Base-by-base conservation (phyloP, 2,888 invertebrate species). In the Lottia gigantea region DNA sequence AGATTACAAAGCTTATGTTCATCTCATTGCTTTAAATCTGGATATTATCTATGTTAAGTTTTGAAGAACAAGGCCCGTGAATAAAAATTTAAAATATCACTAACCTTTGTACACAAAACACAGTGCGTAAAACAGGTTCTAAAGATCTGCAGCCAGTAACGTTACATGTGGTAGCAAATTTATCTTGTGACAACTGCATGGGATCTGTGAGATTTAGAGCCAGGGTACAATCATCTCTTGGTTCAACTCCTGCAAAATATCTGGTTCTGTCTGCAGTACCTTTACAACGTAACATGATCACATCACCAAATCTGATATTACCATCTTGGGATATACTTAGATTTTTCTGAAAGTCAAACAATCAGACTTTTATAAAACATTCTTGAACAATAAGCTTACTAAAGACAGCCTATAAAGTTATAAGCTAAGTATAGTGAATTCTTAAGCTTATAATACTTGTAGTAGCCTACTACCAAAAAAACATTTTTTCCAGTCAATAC, bases 221-320 rank as follows among this genome's bases (percentile, higher is more conserved):
- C 46, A 88, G 74, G 40, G 77, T 76, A 63, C 80, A 80, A 40
- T 79, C 79, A 47, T 76, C 74, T 70, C 88, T 77, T 0, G 85
- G 83, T 14, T 80, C 77, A 31, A 80, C 79, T 62, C 79, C 74
- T 12, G 78, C 76, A 71, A 76, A 80, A 67, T 82, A 82, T 47
- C 79, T 75, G 7, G 81, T 82, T 62, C 78, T 76, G 64, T 84
- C 82, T 45, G 68, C 64, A 6, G 80, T 80, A 16, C 75, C 85
- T 2, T 80, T 80, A 71, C 86, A 87, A 26, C 79, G 67, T 40
- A 87, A 62, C 75, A 79, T 82, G 7, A 88, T 81, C 11, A 76
- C 77, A 73, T 88, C 86, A 16, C 87, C 88, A 78, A 85, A 86
- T 75, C 87, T 87, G 16, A 88, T 82, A 69, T 72, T 77, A 0